Evolutionary conservation across 35 echinoderm and acorn worm species (phyloP), one percentile per base, ranked within the genome.

Genomic region (Ophiothrix spiculata): DNA sequence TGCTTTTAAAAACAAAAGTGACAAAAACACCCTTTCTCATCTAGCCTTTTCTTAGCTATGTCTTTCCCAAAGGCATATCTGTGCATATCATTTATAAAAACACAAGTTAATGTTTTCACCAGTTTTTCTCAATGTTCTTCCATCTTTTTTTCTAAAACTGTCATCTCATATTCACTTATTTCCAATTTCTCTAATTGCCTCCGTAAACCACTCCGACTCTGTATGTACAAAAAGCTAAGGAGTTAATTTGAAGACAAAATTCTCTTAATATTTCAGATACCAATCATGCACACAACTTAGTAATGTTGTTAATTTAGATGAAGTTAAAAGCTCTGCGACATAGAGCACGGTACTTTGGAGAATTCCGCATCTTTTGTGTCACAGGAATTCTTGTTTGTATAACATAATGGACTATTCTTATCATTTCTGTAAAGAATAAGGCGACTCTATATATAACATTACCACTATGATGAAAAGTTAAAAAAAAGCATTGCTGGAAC

Each of bases 301-400:
- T 69, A 69, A 69, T 69, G 17, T 69, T 69, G 60, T 69, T 69
- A 69, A 69, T 69, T 69, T 69, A 69, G 60, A 28, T 69, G 60
- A 25, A 69, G 60, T 28, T 69, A 69, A 69, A 69, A 69, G 60
- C 60, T 69, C 6, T 69, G 60, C 60, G 60, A 10, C 60, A 69
- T 69, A n/a, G 16, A 69, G 16, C 60, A 28, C 16, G 60, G 60
- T 69, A 25, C 45, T 69, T 69, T 69, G 60, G 60, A 69, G 60
- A 69, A n/a, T 69, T 69, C 60, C 4, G 29, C 60, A n/a, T n/a
- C n/a, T n/a, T 6, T 15, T 69, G 4, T 6, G 60, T 12, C 23
- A 69, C 60, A 6, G 29, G 17, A 25, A 1, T 69, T 69, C 29
- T 69, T 69, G 29, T 69, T 69, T 69, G 2, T 25, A 69, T 69